A percentile compares a stretch with the other conserved stretches of the same genome.
phyloP scores from a whole-genome alignment of 2,797 vertebrate genomes.

The Sparus aurata region DNA sequence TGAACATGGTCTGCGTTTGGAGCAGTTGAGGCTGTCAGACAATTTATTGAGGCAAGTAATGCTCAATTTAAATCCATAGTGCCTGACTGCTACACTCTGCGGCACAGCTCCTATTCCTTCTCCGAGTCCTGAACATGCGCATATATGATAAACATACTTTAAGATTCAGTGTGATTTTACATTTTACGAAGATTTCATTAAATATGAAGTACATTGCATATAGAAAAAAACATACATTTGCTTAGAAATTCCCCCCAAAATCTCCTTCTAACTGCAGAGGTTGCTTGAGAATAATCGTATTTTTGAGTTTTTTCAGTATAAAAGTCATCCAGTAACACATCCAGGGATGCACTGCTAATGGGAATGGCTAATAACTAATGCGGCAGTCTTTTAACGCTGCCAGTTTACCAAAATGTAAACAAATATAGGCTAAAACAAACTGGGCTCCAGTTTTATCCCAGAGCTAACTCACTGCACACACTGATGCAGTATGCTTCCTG shows the following conservation, averaged over 20 bases:
- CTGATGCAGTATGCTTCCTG: neutral
- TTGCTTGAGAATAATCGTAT: neutral
- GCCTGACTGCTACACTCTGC: neutral
- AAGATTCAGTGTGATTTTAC: neutral
- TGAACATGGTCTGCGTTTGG: neutral
- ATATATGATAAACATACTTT: neutral
- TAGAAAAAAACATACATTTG: neutral
- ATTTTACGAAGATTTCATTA: neutral
- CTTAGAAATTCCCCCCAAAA: neutral
- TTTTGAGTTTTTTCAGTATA: neutral
- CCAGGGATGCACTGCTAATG: neutral
- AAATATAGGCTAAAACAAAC: neutral
- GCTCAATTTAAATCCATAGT: neutral
- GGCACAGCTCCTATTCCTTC: neutral
- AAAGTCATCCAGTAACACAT: neutral
- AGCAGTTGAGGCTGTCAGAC: neutral
- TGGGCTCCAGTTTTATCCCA: neutral
- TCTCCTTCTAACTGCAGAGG: neutral
- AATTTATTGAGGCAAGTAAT: neutral
- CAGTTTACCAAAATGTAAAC: neutral
- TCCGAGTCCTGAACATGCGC: neutral
- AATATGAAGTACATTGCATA: too few relatives aligned
- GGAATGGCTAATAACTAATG: neutral
- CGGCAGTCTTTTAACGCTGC: neutral
- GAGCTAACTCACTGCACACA: slow-evolving; percentile 1